Evolutionary conservation across 2,113 vertebrate genomes (phyloP).

Genomic region (Channa argus): DNA sequence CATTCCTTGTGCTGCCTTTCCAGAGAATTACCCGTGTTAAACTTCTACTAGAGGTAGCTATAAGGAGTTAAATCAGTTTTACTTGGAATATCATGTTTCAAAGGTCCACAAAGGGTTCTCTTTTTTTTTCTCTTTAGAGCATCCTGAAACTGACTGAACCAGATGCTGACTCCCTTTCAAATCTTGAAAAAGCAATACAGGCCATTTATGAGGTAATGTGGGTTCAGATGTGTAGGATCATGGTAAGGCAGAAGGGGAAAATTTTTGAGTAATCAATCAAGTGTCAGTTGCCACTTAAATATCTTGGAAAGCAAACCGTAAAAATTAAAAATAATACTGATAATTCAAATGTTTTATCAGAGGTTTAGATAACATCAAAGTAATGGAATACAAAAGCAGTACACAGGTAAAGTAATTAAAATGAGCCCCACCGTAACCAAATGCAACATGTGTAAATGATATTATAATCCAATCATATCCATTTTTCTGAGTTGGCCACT

Average conservation of each 20-base stretch:
- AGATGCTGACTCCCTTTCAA: slow-evolving; percentile 20
- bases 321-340: too few species aligned
- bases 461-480: too few species aligned
- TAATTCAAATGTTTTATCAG: too few species aligned
- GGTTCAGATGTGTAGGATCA: not conserved
- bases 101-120: not conserved
- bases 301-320: too few species aligned
- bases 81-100: not conserved
- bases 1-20: slow-evolving; percentile 87
- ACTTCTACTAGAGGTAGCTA: slow-evolving; percentile 83
- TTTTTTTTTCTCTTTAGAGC: slow-evolving; percentile 66
- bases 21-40: slow-evolving; percentile 86
- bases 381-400: too few species aligned
- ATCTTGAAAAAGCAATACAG: slow-evolving; percentile 71
- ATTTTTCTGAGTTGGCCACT: too few species aligned
- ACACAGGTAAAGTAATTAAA: too few species aligned
- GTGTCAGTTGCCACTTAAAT: too few species aligned
- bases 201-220: slow-evolving; percentile 77
- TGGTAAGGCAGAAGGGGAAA: not conserved
- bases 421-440: too few species aligned
- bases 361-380: too few species aligned
- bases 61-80: not conserved
- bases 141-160: slow-evolving; percentile 76
- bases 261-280: too few species aligned
- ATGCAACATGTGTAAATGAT: too few species aligned